Base-by-base conservation (phyloP, 2,888 invertebrate species). In the Pseudococcus viburni region DNA sequence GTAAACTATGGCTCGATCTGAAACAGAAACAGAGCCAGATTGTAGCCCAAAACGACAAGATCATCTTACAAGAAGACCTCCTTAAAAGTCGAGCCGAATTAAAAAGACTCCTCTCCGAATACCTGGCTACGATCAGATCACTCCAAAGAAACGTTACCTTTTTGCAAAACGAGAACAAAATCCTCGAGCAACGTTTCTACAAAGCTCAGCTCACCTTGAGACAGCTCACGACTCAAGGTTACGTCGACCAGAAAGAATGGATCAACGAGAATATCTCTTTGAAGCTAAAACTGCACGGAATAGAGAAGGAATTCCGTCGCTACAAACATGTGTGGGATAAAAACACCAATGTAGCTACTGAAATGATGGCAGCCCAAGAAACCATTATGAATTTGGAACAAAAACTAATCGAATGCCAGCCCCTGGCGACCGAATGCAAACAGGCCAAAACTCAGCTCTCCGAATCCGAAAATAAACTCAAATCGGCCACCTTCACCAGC, bases 121-220 rank as follows among this genome's bases (percentile, higher is more conserved):
- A 87, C 19, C 83, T 87, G 8, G 55, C 73, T 5, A 80, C 87
- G 17, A 87, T 87, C 19, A 46, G 87, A 11, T 55, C 77, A 39
- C 80, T 87, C 11, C 87, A 87, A 39, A 42, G 51, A 3, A 80
- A 87, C 39, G 48, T 87, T 0, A 51, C n/a, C 1, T 80, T 73
- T 48, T 39, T 87, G n/a, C 87, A 87, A 87, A 87, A 87, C 55
- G 87, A 87, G 26, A 87, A 87, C 39, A 87, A 87, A 83, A 87
- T 83, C 9, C n/a, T 87, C 26, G 87, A 87, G 33, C 17, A 87
- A 19, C 73, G 77, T 48, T 87, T 87, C 55, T 80, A 80, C 59
- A 55, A 48, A 19, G 77, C 55, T 8, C 87, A 87, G 22, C 7
- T 87, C 0, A 51, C 33, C 17, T 8, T 77, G 17, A 87, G 68